phyloP scores from a whole-genome alignment of 53 echinoderm and acorn worm species.

The Antedon mediterranea region DNA sequence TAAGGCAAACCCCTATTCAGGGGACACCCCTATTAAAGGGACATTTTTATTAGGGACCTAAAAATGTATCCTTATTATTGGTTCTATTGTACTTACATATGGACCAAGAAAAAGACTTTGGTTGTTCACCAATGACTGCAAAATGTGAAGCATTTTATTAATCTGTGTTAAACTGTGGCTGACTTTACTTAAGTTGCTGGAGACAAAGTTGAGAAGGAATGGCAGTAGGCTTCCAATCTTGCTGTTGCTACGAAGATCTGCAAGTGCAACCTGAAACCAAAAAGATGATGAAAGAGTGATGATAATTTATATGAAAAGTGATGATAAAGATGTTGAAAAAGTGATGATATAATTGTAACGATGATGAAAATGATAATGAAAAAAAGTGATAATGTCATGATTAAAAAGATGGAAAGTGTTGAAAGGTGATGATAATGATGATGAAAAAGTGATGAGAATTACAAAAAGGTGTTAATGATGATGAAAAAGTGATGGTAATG shows the following conservation, averaged over 20 bases:
- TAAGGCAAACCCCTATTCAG: no score
- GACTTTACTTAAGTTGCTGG: slow-evolving; percentile 61
- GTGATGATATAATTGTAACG: no score
- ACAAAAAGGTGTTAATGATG: no score
- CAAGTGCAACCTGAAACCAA: slow-evolving; percentile 33
- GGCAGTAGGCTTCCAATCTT: slow-evolving; percentile 70
- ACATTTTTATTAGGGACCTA: no score
- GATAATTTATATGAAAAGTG: neutral
- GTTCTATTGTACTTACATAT: slow-evolving; percentile 75
- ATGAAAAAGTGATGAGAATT: no score
- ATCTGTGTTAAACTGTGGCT: slow-evolving; percentile 73
- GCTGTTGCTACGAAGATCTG: slow-evolving; percentile 64
- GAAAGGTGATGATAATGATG: no score
- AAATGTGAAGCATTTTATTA: slow-evolving; percentile 57
- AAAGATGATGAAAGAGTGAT: neutral
- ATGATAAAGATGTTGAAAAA: neutral
- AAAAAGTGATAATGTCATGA: no score
- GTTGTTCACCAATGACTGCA: slow-evolving; percentile 65
- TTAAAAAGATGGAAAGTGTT: no score
- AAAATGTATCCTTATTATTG: no score
- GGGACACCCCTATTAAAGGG: no score
- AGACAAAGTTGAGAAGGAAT: slow-evolving; percentile 75
- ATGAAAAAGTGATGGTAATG: no score
- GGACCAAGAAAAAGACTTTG: slow-evolving; percentile 63
- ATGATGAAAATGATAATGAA: neutral